Conservation (phyloP, 2,888 invertebrate genomes). For the Yponomeuta plumbellus region DNA sequence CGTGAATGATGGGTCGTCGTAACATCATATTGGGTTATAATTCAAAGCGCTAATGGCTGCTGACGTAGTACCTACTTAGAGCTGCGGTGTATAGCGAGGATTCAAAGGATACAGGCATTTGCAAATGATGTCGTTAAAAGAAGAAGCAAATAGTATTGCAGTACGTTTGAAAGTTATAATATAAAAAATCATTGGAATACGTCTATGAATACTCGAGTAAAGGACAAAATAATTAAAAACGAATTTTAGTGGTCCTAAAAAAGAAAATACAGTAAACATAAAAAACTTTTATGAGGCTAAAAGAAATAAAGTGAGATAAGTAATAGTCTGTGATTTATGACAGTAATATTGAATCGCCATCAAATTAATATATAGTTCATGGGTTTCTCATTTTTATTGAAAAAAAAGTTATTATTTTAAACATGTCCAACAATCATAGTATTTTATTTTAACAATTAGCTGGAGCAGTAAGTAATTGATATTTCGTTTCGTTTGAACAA, state of each 20-base stretch:
- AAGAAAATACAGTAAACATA: background rate
- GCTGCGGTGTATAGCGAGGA: background rate
- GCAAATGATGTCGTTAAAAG: background rate
- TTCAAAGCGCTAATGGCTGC: constrained; percentile 10
- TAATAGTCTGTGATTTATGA: background rate
- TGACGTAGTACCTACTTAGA: background rate
- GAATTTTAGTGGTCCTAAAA: background rate
- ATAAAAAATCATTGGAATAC: too few species aligned
- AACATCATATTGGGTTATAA: constrained; percentile 11
- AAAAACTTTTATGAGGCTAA: background rate
- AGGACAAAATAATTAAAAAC: background rate
- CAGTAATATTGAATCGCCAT: constrained; percentile 3
- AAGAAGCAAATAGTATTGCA: background rate
- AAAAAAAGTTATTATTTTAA: too few species aligned
- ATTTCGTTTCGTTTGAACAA: too few species aligned
- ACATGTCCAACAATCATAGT: too few species aligned
- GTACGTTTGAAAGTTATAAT: too few species aligned
- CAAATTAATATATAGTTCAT: background rate
- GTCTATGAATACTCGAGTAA: too few species aligned
- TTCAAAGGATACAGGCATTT: background rate
- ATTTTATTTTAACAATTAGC: too few species aligned
- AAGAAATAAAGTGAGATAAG: background rate
- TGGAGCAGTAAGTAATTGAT: too few species aligned
- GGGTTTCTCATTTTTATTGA: background rate
- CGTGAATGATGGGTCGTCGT: constrained; percentile 14